Evolutionary conservation across 2,888 invertebrate genomes (phyloP), one percentile per base, ranked within the genome.

Genomic region (Protodeltote pygarga): DNA sequence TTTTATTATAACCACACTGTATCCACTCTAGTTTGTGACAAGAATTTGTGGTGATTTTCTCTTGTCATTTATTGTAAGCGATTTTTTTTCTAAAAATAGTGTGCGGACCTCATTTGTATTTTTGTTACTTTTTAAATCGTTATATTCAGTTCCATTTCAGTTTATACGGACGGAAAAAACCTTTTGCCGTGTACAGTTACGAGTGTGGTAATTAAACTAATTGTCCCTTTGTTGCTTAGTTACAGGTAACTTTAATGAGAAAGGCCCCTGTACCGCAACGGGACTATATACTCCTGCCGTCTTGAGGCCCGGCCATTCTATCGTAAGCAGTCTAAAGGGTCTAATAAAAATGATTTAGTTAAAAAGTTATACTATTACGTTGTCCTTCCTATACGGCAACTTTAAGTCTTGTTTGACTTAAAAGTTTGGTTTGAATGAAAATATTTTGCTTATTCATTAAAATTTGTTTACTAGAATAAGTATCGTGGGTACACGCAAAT

Each of bases 1-100:
- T 84, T 86, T 87, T 85, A 86, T 88, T 88, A 87, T 85, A 84
- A 85, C 83, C 79, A 69, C 75, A 75, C 64, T 68, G 75, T 78
- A 81, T 77, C 82, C 82, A 83, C 79, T 83, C 74, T 73, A 69
- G 73, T 75, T 75, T 75, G 75, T 75, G 79, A 81, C 74, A 72
- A 77, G 83, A 80, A 84, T 85, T 86, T 85, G 86, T 82, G 76
- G 77, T 71, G 71, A 75, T 76, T 79, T 76, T 71, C 71, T 72
- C 71, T 81, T 81, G 73, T 70, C 61, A 57, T 63, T 67, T 72
- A 73, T 62, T 54, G 66, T 57, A 48, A 38, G 51, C 66, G 53
- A 61, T 68, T 58, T 61, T 57, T 60, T 55, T 45, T 38, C 16
- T 28, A 37, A 48, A 40, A 51, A 55, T 51, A 49, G 33, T 40